phyloP scores from a whole-genome alignment of 2,797 vertebrate genomes.

The Urophycis tenuis region DNA sequence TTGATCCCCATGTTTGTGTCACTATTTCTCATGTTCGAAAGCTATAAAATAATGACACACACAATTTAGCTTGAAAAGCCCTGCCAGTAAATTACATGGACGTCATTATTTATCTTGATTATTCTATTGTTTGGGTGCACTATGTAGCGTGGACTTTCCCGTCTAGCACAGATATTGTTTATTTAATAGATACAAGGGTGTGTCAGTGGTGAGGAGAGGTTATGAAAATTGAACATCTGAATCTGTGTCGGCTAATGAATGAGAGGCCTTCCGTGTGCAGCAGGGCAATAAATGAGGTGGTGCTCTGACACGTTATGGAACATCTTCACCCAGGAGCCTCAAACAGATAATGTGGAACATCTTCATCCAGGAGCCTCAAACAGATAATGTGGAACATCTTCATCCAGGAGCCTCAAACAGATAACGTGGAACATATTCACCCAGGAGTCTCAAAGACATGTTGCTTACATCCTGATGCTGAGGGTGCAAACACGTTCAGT shows the following conservation, averaged over 20 bases:
- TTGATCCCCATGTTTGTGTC: not conserved
- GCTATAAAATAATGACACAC: not conserved
- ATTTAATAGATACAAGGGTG: not conserved
- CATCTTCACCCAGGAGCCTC: not conserved
- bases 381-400: not conserved
- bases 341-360: not conserved
- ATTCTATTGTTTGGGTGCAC: constrained; percentile 4
- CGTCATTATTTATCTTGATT: constrained; percentile 13
- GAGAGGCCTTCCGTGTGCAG: not conserved
- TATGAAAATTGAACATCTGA: not conserved
- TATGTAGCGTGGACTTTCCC: constrained; percentile 10
- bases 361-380: not conserved
- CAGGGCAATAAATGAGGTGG: not conserved
- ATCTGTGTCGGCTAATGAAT: not conserved
- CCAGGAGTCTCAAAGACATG: not conserved
- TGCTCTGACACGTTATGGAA: not conserved
- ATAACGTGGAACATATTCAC: not conserved
- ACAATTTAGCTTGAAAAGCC: not conserved
- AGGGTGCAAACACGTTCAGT: not conserved
- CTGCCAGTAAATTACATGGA: constrained; percentile 30
- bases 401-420: not conserved
- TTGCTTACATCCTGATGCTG: not conserved
- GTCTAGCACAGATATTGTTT: not conserved
- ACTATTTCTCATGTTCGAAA: not conserved
- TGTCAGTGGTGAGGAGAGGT: constrained; percentile 5